phyloP scores from a whole-genome alignment of 2,113 vertebrate species.

The Lichenostomus cassidix region DNA sequence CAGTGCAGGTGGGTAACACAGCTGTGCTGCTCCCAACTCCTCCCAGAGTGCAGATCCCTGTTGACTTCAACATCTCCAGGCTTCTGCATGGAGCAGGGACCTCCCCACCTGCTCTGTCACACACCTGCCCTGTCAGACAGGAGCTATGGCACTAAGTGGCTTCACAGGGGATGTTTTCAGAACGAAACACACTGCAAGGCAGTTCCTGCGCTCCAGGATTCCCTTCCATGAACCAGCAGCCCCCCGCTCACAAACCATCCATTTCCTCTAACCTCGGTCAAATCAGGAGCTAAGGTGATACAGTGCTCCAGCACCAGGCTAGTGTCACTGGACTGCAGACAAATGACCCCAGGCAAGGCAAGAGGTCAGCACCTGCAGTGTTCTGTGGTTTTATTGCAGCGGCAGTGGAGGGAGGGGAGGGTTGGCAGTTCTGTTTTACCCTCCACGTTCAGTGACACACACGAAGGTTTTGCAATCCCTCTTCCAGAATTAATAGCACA shows the following conservation, averaged over 20 bases:
- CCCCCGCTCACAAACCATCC: neutral
- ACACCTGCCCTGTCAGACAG: neutral
- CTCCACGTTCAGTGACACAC: neutral
- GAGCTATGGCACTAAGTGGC: neutral
- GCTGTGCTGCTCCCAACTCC: accelerated
- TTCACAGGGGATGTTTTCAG: neutral
- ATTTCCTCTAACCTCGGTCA: neutral
- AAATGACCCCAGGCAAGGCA: neutral
- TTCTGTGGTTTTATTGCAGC: accelerated
- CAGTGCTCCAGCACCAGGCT: neutral
- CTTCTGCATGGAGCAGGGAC: too few species aligned
- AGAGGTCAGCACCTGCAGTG: accelerated
- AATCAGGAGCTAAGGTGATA: neutral
- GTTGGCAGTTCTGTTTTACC: neutral
- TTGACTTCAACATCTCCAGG: accelerated
- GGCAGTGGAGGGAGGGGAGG: neutral
- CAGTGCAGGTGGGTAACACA: accelerated
- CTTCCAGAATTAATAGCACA: neutral
- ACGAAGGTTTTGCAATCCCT: neutral
- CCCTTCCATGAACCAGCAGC: neutral
- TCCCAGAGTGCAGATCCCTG: accelerated
- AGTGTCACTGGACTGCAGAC: neutral
- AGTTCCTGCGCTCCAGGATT: accelerated
- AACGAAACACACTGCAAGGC: neutral
- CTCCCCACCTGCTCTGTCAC: neutral